Percentiles rank a stretch among this genome's conserved stretches.
These are phyloP conservation scores for Punctoribates punctum DNA, from an alignment of 2,888 invertebrate genomes.

Conservation along the genomic window DNA sequence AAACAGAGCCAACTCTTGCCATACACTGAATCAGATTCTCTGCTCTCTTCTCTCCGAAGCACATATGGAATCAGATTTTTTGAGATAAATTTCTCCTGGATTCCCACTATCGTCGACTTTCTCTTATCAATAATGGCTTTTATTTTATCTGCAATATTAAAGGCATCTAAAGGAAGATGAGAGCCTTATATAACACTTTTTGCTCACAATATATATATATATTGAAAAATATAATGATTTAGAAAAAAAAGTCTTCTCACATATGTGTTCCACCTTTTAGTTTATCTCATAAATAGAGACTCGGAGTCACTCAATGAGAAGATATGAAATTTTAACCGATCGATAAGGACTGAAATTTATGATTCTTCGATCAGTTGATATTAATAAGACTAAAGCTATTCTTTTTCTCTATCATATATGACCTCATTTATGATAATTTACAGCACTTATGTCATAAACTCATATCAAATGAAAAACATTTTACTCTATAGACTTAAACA, in stretches of 20 bases:
- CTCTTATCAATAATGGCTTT: constrained; percentile 26
- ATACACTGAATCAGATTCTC: neutral
- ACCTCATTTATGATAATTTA: constrained; percentile 25
- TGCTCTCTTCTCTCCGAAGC: neutral
- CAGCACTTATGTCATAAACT: neutral
- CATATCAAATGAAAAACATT: neutral
- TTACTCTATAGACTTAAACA: neutral
- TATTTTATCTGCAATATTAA: constrained; percentile 30
- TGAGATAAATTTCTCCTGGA: constrained; percentile 6
- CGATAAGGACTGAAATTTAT: constrained; percentile 15
- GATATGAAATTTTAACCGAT: constrained; percentile 24
- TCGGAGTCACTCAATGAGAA: neutral
- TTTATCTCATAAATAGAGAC: neutral
- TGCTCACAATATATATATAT: constrained; percentile 14
- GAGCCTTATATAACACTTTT: constrained; percentile 31
- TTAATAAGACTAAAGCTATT: constrained; percentile 2
- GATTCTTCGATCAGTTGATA: neutral
- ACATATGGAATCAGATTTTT: constrained; percentile 14
- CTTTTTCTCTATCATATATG: neutral
- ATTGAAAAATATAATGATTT: constrained; percentile 36
- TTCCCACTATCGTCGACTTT: neutral
- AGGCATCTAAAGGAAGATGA: constrained; percentile 1
- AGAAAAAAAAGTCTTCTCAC: constrained; percentile 9
- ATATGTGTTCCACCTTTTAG: neutral
- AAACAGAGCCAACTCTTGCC: neutral